A percentile compares a stretch with the other conserved stretches of the same genome.
Evolutionary conservation across 2,113 vertebrate genomes (phyloP).

Genomic region (Vanacampus margaritifer): DNA sequence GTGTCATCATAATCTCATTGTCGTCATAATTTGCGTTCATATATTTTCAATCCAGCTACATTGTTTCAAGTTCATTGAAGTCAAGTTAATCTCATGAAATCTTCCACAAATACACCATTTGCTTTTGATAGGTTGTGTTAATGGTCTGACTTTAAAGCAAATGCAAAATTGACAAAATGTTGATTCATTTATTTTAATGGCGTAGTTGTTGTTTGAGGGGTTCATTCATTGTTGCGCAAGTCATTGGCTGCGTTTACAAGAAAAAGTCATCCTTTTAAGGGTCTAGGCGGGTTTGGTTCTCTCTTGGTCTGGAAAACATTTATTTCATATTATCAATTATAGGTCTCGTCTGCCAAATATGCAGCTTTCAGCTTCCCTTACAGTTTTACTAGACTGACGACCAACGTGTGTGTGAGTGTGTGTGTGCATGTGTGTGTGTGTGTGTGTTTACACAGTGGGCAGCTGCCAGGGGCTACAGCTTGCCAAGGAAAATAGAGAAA

Average conservation of each 20-base stretch:
- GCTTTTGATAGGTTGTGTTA: constrained; percentile 25
- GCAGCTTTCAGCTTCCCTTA: constrained; percentile 52
- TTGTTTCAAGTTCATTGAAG: background rate
- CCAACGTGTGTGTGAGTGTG: constrained; percentile 23
- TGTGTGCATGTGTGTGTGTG: constrained; percentile 17
- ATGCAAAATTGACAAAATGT: constrained; percentile 26
- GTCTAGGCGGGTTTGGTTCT: constrained; percentile 24
- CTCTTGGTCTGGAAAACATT: constrained; percentile 46
- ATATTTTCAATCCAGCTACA: constrained; percentile 3
- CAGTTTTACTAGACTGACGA: constrained; percentile 43
- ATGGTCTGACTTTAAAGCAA: constrained; percentile 11
- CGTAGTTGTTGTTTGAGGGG: background rate
- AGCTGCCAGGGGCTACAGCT: constrained; percentile 58
- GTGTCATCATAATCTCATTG: background rate
- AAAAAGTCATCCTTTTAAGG: constrained; percentile 40
- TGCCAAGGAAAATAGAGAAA: constrained; percentile 31
- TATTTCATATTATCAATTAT: constrained; percentile 66
- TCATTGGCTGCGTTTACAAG: constrained; percentile 44
- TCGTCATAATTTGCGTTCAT: background rate
- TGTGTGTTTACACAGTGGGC: constrained; percentile 54
- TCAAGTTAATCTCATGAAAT: background rate
- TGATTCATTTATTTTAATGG: constrained; percentile 13
- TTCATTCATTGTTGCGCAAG: background rate
- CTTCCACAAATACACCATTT: constrained; percentile 13
- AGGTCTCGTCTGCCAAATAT: constrained; percentile 62